Evolutionary conservation across 2,888 invertebrate genomes (phyloP), one percentile per base, ranked within the genome.

Genomic region (Mactromeris polynyma): DNA sequence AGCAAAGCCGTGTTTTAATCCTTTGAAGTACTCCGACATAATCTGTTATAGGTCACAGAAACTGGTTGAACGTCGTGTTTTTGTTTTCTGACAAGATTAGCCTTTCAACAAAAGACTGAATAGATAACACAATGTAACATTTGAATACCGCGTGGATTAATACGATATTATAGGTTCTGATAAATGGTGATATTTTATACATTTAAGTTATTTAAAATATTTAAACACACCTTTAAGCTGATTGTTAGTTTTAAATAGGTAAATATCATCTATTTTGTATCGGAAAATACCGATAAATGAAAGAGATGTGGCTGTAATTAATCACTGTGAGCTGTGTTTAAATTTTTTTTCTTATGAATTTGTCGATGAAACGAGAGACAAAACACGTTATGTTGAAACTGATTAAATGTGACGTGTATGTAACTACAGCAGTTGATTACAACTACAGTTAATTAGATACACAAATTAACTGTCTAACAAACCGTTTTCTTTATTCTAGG

Each of bases 21-120:
- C 31, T 73, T 73, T 73, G 73, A 73, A 73, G 73, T 73, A 73
- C 14, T 9, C 58, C 73, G 17, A 19, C 36, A 36, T 73, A 73
- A 73, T 31, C 73, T 73, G 19, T 73, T 33, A 33, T 36, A 73
- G 73, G 73, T 73, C 73, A 73, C 33, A 33, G 26, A 73, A 33
- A 73, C 73, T 17, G 3, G 11, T 33, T 33, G 19, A 36, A 36
- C 36, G 26, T 73, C 31, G 17, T 73, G 73, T 73, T 73, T 58
- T 84, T 84, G 84, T 84, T 84, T 84, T 78, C 51, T 42, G 54
- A 84, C 77, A 58, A 79, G 84, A 84, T 84, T 84, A 78, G 77
- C 54, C 11, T 21, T 51, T n/a, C 31, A 4, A 84, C 78, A 84
- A 78, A 36, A 42, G 38, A 38, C 0, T 11, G 54, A 78, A 80